Conservation (phyloP, 2,113 vertebrate species). For the Marmota flaviventris region DNA sequence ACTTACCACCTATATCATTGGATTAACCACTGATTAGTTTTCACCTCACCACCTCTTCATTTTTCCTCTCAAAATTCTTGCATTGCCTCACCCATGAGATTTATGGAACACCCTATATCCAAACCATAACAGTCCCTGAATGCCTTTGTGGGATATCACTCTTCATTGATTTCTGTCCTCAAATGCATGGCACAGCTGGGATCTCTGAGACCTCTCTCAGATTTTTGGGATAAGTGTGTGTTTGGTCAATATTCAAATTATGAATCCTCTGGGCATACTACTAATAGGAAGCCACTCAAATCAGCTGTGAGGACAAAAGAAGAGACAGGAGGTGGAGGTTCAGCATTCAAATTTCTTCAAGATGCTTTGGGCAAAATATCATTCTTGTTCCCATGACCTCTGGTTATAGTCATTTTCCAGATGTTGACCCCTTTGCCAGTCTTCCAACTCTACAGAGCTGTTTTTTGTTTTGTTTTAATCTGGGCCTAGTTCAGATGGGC, state of each 20-base stretch:
- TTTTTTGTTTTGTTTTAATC: no score
- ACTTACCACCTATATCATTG: no score
- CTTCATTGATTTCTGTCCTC: background rate
- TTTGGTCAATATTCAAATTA: background rate
- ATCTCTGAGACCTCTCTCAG: no score
- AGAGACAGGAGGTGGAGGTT: background rate
- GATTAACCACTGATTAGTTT: no score
- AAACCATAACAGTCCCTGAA: no score
- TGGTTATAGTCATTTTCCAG: background rate
- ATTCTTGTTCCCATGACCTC: background rate
- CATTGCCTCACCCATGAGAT: no score
- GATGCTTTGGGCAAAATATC: background rate
- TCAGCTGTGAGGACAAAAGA: background rate
- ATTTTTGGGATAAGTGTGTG: background rate
- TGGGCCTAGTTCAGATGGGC: background rate
- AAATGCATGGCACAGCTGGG: fast-evolving
- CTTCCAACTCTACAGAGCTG: no score
- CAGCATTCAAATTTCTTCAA: background rate
- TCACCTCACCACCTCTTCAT: no score
- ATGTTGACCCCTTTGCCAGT: no score
- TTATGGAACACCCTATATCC: no score
- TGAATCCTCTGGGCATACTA: background rate
- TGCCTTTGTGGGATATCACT: background rate
- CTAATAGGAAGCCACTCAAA: background rate
- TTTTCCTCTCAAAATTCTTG: no score